Base-by-base conservation (phyloP, 1,140 invertebrate species). In the Papilio polyxenes region DNA sequence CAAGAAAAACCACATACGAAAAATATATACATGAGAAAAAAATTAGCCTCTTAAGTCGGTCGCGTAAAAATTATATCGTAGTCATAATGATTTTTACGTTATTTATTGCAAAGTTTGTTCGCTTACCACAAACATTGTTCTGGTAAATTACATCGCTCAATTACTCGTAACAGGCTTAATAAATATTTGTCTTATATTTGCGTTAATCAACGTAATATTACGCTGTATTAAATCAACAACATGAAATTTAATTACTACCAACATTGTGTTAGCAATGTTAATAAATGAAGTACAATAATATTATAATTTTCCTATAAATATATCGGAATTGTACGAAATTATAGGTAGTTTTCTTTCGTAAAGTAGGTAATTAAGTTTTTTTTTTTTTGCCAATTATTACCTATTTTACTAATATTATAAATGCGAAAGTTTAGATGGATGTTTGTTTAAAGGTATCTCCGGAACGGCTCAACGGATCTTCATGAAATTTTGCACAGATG, bases 171-270 rank as follows among this genome's bases (percentile, higher is more conserved):
- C 31, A 7, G 65, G 65, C 65, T 72, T 37, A 72, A 72, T 72
- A 72, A 72, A 72, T 31, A 72, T 72, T 72, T 72, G 31, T 72
- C 31, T 72, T 72, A 20, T 72, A 31, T 72, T 31, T 37, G 65
- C 65, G 4, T 15, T 65, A 31, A 65, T 37, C 13, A 72, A 72
- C 65, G 37, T 72, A 72, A 72, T 72, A 37, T 69, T 69, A 72
- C 65, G 65, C 13, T 15, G 23, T 13, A 72, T 37, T 72, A 10
- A 37, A 72, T 72, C 65, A 72, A 72, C 65, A 72, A 72, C 31
- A 40, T 37, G 31, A 40, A 72, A 72, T 72, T 72, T 72, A 72
- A 72, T 72, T 72, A 72, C 31, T 7, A 13, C 13, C 13, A 72
- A 37, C 65, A 72, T 40, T 72, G 23, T 72, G 23, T 72, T 40